These are phyloP conservation scores for Zaprionus vittiger DNA, from an alignment of 1,140 invertebrate genomes.

Conservation along the genomic window DNA sequence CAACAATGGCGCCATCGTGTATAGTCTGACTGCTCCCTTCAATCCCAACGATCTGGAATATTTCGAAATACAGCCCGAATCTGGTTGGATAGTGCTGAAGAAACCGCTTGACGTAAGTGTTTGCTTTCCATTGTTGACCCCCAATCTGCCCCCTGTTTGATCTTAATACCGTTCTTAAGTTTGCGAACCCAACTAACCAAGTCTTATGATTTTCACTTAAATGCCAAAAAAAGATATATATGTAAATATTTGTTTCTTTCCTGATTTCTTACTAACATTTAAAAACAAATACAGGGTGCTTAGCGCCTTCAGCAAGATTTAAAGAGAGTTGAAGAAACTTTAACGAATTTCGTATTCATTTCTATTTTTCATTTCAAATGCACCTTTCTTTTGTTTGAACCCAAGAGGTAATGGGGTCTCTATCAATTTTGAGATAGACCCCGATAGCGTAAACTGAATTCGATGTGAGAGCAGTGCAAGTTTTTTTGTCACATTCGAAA, in stretches of 20 bases:
- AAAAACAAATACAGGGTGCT: slow-evolving; percentile 41
- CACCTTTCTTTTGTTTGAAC: slow-evolving; percentile 67
- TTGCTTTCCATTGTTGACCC: slow-evolving; percentile 52
- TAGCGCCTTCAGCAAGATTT: slow-evolving; percentile 34
- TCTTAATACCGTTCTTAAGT: slow-evolving; percentile 48
- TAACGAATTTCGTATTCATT: slow-evolving; percentile 37
- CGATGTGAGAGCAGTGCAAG: slow-evolving; percentile 79
- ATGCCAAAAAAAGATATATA: slow-evolving; percentile 14
- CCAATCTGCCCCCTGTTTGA: neutral
- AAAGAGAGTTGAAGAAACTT: slow-evolving; percentile 27
- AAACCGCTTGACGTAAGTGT: slow-evolving; percentile 97
- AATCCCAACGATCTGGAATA: slow-evolving; percentile 95
- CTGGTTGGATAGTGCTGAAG: slow-evolving; percentile 97
- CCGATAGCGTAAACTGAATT: slow-evolving; percentile 47
- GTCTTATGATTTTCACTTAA: slow-evolving; percentile 57
- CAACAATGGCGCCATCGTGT: slow-evolving; percentile 97
- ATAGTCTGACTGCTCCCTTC: slow-evolving; percentile 93
- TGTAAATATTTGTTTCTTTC: slow-evolving; percentile 25
- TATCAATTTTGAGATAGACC: slow-evolving; percentile 48
- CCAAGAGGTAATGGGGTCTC: slow-evolving; percentile 11
- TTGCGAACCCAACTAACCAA: slow-evolving; percentile 70
- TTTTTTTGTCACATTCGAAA: slow-evolving; percentile 77
- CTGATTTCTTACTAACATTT: slow-evolving; percentile 66
- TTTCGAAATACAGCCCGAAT: slow-evolving; percentile 97
- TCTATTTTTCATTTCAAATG: slow-evolving; percentile 67